Evolutionary conservation across 2,888 invertebrate genomes (phyloP).

Genomic region (Ochropleura plecta): DNA sequence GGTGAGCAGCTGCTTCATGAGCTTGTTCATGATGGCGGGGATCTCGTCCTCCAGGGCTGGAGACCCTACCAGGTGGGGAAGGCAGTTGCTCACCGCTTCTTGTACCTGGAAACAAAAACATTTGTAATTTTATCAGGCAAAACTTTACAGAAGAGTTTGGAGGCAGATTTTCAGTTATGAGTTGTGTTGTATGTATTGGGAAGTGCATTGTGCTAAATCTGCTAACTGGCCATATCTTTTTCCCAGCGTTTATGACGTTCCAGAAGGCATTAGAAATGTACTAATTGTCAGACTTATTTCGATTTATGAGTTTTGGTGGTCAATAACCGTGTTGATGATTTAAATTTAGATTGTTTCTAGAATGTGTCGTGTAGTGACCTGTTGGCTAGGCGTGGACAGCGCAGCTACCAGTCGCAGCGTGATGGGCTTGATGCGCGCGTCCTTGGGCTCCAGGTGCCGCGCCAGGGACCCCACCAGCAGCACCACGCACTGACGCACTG

Average conservation of each 20-base stretch:
- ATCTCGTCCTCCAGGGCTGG: conserved; percentile 98
- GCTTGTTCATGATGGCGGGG: conserved; percentile 95
- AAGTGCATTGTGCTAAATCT: too few relatives aligned
- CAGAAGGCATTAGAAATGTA: too few relatives aligned
- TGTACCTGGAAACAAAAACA: conserved; percentile 92
- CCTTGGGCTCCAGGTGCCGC: conserved; percentile 97
- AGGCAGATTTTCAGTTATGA: too few relatives aligned
- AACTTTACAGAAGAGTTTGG: too few relatives aligned
- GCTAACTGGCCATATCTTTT: too few relatives aligned
- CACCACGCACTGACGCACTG: conserved; percentile 98
- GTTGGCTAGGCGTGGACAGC: conserved; percentile 98
- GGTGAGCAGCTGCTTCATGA: conserved; percentile 96
- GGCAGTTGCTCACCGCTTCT: conserved; percentile 98
- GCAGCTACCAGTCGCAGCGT: conserved; percentile 97
- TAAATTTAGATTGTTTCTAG: not conserved
- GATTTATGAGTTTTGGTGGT: too few relatives aligned
- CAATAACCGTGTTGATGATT: too few relatives aligned
- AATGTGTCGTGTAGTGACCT: conserved; percentile 85
- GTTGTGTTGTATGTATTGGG: too few relatives aligned
- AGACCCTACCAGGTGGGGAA: conserved; percentile 95
- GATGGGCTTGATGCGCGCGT: conserved; percentile 98
- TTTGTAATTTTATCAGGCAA: too few relatives aligned
- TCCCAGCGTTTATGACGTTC: too few relatives aligned
- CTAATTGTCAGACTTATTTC: too few relatives aligned
- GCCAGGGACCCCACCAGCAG: conserved; percentile 99